Evolutionary conservation across 1,140 invertebrate genomes (phyloP), one percentile per base, ranked within the genome.

Genomic region (Trichogramma pretiosum): DNA sequence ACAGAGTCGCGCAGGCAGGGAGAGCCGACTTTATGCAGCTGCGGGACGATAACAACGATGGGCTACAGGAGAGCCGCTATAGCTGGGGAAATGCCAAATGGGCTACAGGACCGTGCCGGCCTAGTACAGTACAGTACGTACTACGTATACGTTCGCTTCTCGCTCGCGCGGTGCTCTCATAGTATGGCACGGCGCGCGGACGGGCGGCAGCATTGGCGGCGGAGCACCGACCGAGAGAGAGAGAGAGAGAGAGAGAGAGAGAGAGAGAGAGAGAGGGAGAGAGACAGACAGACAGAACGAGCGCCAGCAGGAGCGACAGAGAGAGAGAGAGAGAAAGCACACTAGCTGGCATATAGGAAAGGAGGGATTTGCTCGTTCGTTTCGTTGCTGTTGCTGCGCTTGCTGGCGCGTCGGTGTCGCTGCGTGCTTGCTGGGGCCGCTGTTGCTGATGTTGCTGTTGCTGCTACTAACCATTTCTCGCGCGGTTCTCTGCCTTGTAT

Each of bases 21-120:
- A 66, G 63, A 62, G 67, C 63, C 67, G 69, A 72, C 70, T 73
- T 73, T 73, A 73, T 73, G 71, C 71, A 73, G 71, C 71, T 73
- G 71, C 70, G 71, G 69, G 71, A 72, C 70, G 70, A 73, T 73
- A 73, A 73, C 71, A 73, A 71, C 69, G 69, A 73, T 72, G 71
- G 71, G 71, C 71, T 73, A 72, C 66, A 73, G 71, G 70, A 72
- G 64, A 48, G 63, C 57, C 61, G 67, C 67, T 68, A 68, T 71
- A 71, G 68, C 69, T 70, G 71, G 71, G 70, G 67, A 72, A 73
- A 73, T 73, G 71, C 71, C 71, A 73, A 70, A 73, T 72, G 71
- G 71, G 70, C 71, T 73, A 70, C 62, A 68, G 66, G 66, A 68
- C 62, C 45, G 44, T 38, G 38, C 49, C 44, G 63, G 62, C 66